Conservation (phyloP, 2,797 vertebrate species). For the Dendrocincla fuliginosa region DNA sequence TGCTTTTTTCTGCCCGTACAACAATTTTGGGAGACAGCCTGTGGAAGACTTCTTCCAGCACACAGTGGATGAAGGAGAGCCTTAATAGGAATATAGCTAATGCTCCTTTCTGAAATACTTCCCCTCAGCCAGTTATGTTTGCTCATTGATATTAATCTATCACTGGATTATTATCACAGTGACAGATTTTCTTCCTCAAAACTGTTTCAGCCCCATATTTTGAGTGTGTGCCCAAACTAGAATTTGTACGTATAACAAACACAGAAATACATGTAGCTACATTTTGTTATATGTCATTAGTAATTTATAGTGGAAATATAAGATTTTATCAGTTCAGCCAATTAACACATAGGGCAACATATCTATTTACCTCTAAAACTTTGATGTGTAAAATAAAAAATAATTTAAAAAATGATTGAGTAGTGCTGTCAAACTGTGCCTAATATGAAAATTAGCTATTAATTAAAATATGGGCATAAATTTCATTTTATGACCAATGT, state of each 20-base stretch:
- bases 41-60: not conserved
- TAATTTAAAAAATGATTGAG: not conserved
- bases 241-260: rapidly evolving
- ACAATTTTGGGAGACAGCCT: not conserved
- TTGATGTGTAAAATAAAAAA: not conserved
- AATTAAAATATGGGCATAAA: not conserved
- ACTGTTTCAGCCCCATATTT: not conserved
- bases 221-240: not conserved
- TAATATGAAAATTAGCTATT: not conserved
- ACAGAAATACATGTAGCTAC: not conserved
- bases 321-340: not conserved
- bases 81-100: not conserved
- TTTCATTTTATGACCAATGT: not conserved
- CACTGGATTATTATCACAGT: not conserved
- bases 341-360: not conserved
- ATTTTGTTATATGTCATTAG: not conserved
- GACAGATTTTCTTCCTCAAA: not conserved
- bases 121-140: not conserved
- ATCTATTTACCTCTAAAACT: not conserved
- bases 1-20: not conserved
- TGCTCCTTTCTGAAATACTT: not conserved
- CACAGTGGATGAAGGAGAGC: not conserved
- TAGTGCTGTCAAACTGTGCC: not conserved
- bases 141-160: not conserved
- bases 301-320: not conserved